A percentile compares a stretch with the other conserved stretches of the same genome.
These are phyloP conservation scores for Acrocyrtus sp. DNA, from an alignment of 2,888 invertebrate species.

Conservation along the genomic window DNA sequence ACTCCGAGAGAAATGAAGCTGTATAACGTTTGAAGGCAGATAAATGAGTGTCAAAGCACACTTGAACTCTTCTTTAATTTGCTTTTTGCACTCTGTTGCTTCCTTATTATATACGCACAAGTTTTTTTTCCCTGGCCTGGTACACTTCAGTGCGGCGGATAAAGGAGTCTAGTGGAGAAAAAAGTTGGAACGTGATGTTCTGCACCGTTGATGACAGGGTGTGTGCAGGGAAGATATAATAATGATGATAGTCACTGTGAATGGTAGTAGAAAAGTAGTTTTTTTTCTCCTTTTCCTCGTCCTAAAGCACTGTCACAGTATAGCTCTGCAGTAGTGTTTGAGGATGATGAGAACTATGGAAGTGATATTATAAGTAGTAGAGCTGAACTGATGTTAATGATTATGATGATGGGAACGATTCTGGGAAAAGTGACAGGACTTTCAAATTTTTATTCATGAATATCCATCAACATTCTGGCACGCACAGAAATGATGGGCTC, in stretches of 20 bases:
- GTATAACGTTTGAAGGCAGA: constrained; percentile 37
- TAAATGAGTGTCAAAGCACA: constrained; percentile 47
- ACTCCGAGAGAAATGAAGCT: constrained; percentile 29
- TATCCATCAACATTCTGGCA: constrained; percentile 52
- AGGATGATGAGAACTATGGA: too few relatives aligned
- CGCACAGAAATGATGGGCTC: constrained; percentile 48
- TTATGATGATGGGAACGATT: constrained; percentile 45
- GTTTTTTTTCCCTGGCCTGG: too few relatives aligned
- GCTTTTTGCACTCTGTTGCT: constrained; percentile 48
- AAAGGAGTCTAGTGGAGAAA: too few relatives aligned
- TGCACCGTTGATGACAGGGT: constrained; percentile 21
- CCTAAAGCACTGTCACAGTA: too few relatives aligned
- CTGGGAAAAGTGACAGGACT: constrained; percentile 48
- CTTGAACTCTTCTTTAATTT: constrained; percentile 50
- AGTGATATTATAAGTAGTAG: too few relatives aligned
- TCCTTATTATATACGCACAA: constrained; percentile 25
- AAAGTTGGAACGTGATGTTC: constrained; percentile 28
- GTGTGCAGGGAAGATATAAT: constrained; percentile 1
- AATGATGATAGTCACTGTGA: too few relatives aligned
- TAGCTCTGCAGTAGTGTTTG: too few relatives aligned
- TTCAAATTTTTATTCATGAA: constrained; percentile 49
- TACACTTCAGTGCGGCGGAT: too few relatives aligned
- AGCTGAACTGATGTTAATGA: constrained; percentile 41
- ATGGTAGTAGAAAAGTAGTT: too few relatives aligned
- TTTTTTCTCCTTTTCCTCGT: too few relatives aligned